phyloP scores from a whole-genome alignment of 2,888 invertebrate species.

The Heliconius erato region DNA sequence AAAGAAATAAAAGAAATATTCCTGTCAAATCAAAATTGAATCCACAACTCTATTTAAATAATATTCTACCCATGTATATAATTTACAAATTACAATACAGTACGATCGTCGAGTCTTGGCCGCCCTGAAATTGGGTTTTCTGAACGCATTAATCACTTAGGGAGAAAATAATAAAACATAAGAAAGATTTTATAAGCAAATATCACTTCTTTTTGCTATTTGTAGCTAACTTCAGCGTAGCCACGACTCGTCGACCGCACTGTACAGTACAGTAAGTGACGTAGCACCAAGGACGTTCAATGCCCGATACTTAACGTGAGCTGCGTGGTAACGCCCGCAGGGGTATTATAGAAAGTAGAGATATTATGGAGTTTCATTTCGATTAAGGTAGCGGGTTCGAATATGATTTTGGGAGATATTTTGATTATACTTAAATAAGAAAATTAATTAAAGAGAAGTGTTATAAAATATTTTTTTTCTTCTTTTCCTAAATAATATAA shows the following conservation, averaged over 20 bases:
- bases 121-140: too few species aligned
- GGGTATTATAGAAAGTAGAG: neutral
- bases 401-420: neutral
- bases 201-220: too few species aligned
- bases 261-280: slow-evolving; percentile 34
- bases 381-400: neutral
- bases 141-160: too few species aligned
- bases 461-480: too few species aligned
- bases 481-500: neutral
- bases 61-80: too few species aligned
- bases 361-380: neutral
- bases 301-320: slow-evolving; percentile 51
- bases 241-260: neutral
- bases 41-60: neutral
- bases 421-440: neutral
- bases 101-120: too few species aligned
- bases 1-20: neutral
- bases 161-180: too few species aligned
- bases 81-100: too few species aligned
- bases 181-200: too few species aligned
- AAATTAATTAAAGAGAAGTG: neutral
- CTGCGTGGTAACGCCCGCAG: slow-evolving; percentile 32
- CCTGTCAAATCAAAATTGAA: neutral
- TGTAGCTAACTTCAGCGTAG: neutral
- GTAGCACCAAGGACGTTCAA: slow-evolving; percentile 67